These are phyloP conservation scores for Dendrolimus punctatus DNA, from an alignment of 1,140 invertebrate genomes.

Conservation along the genomic window DNA sequence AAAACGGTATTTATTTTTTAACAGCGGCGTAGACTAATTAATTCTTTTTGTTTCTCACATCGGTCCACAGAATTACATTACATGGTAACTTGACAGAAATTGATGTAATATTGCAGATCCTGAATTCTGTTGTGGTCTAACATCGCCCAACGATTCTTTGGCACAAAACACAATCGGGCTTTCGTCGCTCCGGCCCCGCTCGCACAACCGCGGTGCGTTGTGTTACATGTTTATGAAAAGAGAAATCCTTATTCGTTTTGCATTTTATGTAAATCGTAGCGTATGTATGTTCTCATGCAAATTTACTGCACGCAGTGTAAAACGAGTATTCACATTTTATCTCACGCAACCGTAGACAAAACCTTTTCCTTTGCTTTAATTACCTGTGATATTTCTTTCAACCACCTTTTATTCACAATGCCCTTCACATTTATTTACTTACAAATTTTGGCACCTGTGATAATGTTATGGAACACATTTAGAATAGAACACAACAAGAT, in stretches of 20 bases:
- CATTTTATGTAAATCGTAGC: slow-evolving; percentile 24
- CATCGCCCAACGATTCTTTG: slow-evolving; percentile 78
- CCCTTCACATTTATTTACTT: too few species aligned
- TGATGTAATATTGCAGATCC: slow-evolving; percentile 83
- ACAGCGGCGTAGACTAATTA: too few species aligned
- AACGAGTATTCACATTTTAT: slow-evolving; percentile 7
- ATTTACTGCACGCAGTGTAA: slow-evolving; percentile 5
- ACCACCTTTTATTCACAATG: not conserved
- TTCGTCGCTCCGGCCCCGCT: slow-evolving; percentile 74
- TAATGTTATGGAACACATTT: slow-evolving; percentile 4
- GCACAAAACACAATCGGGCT: slow-evolving; percentile 67
- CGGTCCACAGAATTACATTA: not conserved
- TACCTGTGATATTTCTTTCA: slow-evolving; percentile 7
- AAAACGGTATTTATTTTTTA: too few species aligned
- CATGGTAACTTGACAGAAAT: slow-evolving; percentile 7
- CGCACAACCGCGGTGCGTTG: slow-evolving; percentile 78
- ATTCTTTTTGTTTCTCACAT: too few species aligned
- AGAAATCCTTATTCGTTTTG: slow-evolving; percentile 38
- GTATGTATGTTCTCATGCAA: slow-evolving; percentile 19
- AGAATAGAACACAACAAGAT: slow-evolving; percentile 6
- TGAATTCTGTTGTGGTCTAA: slow-evolving; percentile 88
- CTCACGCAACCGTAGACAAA: slow-evolving; percentile 28
- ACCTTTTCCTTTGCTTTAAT: slow-evolving; percentile 19
- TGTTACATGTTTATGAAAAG: slow-evolving; percentile 68
- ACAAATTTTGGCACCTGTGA: slow-evolving; percentile 20